Base-by-base conservation (phyloP, 2,113 vertebrate genomes). In the Acrocephalus arundinaceus region DNA sequence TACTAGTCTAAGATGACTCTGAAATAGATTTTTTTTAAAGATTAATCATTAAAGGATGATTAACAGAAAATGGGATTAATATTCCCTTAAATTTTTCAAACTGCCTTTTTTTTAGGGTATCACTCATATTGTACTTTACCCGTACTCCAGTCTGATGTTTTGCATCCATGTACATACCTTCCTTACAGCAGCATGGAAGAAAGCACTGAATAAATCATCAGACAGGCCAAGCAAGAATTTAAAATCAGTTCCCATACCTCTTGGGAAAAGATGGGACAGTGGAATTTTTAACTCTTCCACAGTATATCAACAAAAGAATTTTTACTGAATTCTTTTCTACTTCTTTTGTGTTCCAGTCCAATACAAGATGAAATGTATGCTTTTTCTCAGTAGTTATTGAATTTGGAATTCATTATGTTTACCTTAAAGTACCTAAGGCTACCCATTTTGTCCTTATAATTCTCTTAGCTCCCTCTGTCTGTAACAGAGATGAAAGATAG, bases 191-290 rank as follows among this genome's bases (percentile, higher is more conserved):
- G 15, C 45, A 63, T 41, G 45, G 63, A 73, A 90, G 15, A 86
- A 85, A 79, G 15, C 16, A 72, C 66, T 96, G 75, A 96, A 94
- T 90, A 86, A 94, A 90, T 86, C 51, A 96, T 70, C 75, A 90
- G 37, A 87, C 21, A 63, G 33, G 21, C 33, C 11, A 1, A 88
- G 27, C 19, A 94, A 84, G 75, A 92, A 73, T 84, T 92, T 75
- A 30, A 93, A 88, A 90, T 62, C 66, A 57, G 78, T 31, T 85
- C 11, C 55, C 84, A n/a, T 23, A 85, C 33, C 81, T 65, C 74
- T 83, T 93, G 72, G 67, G 92, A 94, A 90, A 76, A 8, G 30
- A 90, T 66, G 66, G 77, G 89, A 91, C 71, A 83, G 45, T 72
- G n/a, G 23, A 90, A 49, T 74, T 93, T 96, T 93, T 95, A 83